Percentiles rank a stretch among this genome's conserved stretches.
Evolutionary conservation across 1,140 invertebrate genomes (phyloP).

Genomic region (Berghia stephanieae): DNA sequence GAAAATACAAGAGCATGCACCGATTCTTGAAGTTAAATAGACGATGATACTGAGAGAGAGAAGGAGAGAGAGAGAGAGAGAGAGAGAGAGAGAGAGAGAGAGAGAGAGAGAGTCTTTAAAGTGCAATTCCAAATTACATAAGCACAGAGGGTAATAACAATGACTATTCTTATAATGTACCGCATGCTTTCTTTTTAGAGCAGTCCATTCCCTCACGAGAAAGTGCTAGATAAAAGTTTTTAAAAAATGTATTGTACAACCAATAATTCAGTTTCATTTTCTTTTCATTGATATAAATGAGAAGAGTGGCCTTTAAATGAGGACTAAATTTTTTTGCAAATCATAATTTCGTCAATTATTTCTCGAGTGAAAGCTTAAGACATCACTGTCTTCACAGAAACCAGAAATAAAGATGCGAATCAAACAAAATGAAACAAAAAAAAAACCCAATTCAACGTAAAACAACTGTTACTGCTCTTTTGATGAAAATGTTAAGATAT

Average conservation of each 20-base stretch:
- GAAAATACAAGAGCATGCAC: not conserved
- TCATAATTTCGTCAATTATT: too few relatives aligned
- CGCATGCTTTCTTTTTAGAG: not conserved
- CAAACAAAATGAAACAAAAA: not conserved
- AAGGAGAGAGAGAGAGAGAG: not conserved
- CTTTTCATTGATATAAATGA: not conserved
- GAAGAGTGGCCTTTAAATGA: too few relatives aligned
- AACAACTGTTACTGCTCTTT: not conserved
- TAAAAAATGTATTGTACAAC: not conserved
- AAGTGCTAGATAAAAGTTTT: not conserved
- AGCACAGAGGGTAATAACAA: too few relatives aligned
- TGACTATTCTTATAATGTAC: too few relatives aligned
- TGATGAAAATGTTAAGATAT: not conserved
- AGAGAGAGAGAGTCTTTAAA: not conserved
- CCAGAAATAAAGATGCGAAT: not conserved
- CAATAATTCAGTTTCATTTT: not conserved
- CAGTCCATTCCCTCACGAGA: not conserved
- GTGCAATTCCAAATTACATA: not conserved
- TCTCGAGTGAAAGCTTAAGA: too few relatives aligned
- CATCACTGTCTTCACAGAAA: too few relatives aligned
- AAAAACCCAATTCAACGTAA: not conserved
- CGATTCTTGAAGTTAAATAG: not conserved
- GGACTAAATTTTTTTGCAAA: too few relatives aligned
- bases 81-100: slow-evolving; percentile 8
- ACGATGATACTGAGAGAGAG: not conserved